Evolutionary conservation across 2,797 vertebrate genomes (phyloP).

Genomic region (Oryzias dopingdopingensis): DNA sequence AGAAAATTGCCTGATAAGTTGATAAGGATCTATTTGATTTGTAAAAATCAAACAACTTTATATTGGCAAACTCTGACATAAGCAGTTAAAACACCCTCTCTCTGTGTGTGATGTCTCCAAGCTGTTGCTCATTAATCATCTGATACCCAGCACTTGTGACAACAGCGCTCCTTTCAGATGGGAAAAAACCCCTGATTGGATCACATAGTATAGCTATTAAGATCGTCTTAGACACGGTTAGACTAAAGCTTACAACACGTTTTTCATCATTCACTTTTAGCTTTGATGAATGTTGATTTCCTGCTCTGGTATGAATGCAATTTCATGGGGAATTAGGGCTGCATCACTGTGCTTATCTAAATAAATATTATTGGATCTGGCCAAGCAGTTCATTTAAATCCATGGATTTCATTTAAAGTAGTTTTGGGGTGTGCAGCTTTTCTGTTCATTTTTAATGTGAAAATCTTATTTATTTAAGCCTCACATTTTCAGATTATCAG

Average conservation of each 20-base stretch:
- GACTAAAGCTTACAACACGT: neutral
- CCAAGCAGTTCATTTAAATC: too few species aligned
- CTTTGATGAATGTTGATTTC: constrained; percentile 3
- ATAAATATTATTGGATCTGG: too few species aligned
- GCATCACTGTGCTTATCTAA: too few species aligned
- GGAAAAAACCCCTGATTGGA: constrained; percentile 9
- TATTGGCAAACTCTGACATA: constrained; percentile 9
- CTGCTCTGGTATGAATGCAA: too few species aligned
- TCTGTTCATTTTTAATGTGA: too few species aligned
- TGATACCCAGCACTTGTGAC: neutral
- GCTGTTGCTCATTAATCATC: constrained; percentile 13
- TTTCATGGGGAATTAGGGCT: too few species aligned
- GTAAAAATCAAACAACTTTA: constrained; percentile 10
- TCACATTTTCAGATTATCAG: neutral
- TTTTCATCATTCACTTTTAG: constrained; percentile 11
- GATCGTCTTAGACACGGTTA: constrained; percentile 2
- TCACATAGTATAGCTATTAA: constrained; percentile 12
- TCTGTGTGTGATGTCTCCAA: neutral
- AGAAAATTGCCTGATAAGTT: neutral
- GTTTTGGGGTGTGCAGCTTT: too few species aligned
- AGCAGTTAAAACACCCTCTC: neutral
- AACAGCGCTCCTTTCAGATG: constrained; percentile 2
- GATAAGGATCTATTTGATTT: constrained; percentile 6
- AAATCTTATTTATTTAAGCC: too few species aligned
- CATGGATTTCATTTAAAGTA: too few species aligned